phyloP scores from a whole-genome alignment of 2,113 vertebrate genomes.

The Fulica atra region DNA sequence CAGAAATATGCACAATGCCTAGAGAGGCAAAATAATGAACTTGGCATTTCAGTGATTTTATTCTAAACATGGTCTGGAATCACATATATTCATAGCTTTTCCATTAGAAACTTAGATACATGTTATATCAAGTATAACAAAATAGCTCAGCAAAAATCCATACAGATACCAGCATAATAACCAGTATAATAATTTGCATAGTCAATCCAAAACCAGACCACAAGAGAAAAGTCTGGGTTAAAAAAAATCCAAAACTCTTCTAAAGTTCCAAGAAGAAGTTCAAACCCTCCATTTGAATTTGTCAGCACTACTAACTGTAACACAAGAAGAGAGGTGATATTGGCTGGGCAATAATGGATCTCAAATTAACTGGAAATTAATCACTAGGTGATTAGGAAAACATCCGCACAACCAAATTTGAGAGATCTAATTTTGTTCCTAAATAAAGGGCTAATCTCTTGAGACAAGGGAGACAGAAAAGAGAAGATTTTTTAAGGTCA shows the following conservation, averaged over 20 bases:
- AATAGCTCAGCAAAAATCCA: background rate
- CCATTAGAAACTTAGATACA: background rate
- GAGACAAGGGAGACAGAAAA: background rate
- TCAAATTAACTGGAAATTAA: slow-evolving; percentile 30
- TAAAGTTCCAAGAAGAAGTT: background rate
- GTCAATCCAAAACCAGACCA: background rate
- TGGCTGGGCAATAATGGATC: background rate
- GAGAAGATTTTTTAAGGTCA: background rate
- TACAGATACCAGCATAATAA: background rate
- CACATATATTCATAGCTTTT: background rate
- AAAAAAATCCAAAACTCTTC: background rate
- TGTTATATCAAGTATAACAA: background rate
- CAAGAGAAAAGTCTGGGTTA: background rate
- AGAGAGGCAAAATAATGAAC: background rate
- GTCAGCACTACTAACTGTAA: background rate
- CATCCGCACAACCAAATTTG: background rate
- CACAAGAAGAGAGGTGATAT: background rate
- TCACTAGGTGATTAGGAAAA: slow-evolving; percentile 21
- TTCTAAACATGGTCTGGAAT: background rate
- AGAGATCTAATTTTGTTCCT: slow-evolving; percentile 9
- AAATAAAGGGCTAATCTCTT: slow-evolving; percentile 25
- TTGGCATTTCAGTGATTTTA: background rate
- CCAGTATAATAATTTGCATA: background rate
- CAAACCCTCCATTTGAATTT: background rate
- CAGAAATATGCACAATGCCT: background rate